Percentiles rank a stretch among this genome's conserved stretches.
These are phyloP conservation scores for Aelia acuminata DNA, from an alignment of 2,888 invertebrate genomes.

Conservation along the genomic window DNA sequence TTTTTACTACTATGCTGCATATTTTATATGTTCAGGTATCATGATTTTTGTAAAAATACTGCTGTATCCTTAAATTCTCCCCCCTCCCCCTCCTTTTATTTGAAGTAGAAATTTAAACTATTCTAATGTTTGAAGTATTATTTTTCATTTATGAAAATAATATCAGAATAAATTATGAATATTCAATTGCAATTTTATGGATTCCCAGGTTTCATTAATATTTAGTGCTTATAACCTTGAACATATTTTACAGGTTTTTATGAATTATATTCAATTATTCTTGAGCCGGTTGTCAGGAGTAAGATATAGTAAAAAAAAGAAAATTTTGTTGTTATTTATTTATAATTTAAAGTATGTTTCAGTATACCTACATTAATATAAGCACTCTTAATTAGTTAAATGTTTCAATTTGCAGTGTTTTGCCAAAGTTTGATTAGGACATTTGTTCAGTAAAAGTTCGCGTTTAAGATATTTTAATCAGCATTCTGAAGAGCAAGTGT, in stretches of 20 bases:
- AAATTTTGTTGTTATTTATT: neutral
- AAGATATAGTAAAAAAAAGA: neutral
- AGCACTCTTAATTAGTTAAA: neutral
- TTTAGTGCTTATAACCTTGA: neutral
- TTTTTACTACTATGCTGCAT: neutral
- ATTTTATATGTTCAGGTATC: neutral
- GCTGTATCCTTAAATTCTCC: neutral
- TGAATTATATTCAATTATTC: neutral
- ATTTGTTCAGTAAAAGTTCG: neutral
- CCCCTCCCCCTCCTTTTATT: neutral
- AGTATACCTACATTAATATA: neutral
- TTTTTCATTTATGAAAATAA: neutral
- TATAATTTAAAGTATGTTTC: neutral
- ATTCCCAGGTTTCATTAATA: neutral
- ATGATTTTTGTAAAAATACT: neutral
- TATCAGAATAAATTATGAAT: neutral
- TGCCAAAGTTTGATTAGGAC: neutral
- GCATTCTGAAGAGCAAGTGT: slow-evolving; percentile 35
- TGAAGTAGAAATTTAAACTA: neutral
- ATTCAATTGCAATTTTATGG: neutral
- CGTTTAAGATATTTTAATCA: slow-evolving; percentile 24
- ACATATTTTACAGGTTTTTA: neutral
- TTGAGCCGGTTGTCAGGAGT: neutral
- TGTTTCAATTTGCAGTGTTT: neutral
- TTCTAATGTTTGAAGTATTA: neutral